Conservation (phyloP, 2,797 vertebrate genomes). For the Arctocebus calabarensis region DNA sequence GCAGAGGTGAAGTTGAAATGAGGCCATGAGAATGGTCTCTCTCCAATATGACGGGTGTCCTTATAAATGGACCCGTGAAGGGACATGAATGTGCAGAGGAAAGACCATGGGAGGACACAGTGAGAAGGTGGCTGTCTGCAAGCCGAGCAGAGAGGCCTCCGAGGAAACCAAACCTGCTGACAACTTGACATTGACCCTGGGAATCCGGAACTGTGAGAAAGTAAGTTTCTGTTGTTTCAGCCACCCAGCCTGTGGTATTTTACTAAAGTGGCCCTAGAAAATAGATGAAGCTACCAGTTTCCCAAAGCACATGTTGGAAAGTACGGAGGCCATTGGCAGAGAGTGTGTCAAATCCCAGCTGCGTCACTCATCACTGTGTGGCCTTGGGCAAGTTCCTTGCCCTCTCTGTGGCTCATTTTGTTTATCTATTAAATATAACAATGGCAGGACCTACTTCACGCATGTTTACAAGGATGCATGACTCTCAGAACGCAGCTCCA, state of each 20-base stretch:
- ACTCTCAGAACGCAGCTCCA: neutral
- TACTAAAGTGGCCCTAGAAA: neutral
- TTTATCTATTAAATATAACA: neutral
- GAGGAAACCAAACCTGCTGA: too few relatives aligned
- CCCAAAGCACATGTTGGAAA: too few relatives aligned
- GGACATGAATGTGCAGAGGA: too few relatives aligned
- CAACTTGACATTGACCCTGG: too few relatives aligned
- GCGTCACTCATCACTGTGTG: accelerated
- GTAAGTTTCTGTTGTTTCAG: too few relatives aligned
- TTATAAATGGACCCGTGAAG: neutral
- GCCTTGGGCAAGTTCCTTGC: neutral
- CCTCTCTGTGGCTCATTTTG: neutral
- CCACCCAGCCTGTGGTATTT: accelerated
- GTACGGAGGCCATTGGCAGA: neutral
- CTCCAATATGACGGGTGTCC: neutral
- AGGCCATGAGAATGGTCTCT: accelerated
- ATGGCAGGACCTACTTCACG: accelerated
- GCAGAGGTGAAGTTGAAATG: neutral
- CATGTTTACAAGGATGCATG: accelerated
- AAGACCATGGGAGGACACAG: neutral
- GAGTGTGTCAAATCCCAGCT: neutral
- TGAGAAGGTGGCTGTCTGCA: accelerated
- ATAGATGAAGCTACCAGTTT: accelerated
- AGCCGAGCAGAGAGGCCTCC: neutral
- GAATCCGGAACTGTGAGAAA: neutral